Evolutionary conservation across 2,888 invertebrate genomes (phyloP), one percentile per base, ranked within the genome.

Genomic region (Ernsta delagoae): DNA sequence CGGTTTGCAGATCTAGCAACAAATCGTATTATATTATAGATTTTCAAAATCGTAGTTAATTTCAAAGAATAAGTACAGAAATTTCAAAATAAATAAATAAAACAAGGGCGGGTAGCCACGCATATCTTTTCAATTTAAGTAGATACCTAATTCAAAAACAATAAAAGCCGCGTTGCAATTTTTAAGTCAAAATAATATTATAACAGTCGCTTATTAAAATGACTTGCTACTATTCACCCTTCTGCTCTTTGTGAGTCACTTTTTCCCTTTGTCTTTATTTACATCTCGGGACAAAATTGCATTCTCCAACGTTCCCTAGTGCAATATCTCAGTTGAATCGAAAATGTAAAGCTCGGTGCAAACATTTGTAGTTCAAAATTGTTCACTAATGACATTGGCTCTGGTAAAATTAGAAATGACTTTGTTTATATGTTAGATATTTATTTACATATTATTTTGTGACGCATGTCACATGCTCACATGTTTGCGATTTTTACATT

Each of bases 241-340:
- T 54, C 43, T 34, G 56, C 5, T 57, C 57, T 65, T 59, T 48
- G 62, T 50, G 54, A 57, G 31, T 57, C 48, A 34, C 68, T 68
- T 56, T 56, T 57, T 59, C 24, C n/a, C 62, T 57, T 68, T 62
- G 68, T 63, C 50, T 69, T 65, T 69, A 69, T 69, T 69, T 69
- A 63, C 68, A 63, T 69, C 68, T 59, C 56, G 43, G 68, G 57
- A 41, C 48, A 62, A 69, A 69, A 69, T 69, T 69, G 68, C 62
- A 68, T 68, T 68, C 59, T 67, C 61, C 54, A 31, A 57, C 61
- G 56, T 62, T 24, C 45, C 48, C 61, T 59, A 50, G 57, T 41
- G 50, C 62, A 68, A 63, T 68, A 63, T 68, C 62, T 62, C 57
- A 63, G 59, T 56, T 12, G 56, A 68, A 62, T 57, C 36, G 24